Evolutionary conservation across 2,113 vertebrate genomes (phyloP), one percentile per base, ranked within the genome.

Genomic region (Canis aureus): DNA sequence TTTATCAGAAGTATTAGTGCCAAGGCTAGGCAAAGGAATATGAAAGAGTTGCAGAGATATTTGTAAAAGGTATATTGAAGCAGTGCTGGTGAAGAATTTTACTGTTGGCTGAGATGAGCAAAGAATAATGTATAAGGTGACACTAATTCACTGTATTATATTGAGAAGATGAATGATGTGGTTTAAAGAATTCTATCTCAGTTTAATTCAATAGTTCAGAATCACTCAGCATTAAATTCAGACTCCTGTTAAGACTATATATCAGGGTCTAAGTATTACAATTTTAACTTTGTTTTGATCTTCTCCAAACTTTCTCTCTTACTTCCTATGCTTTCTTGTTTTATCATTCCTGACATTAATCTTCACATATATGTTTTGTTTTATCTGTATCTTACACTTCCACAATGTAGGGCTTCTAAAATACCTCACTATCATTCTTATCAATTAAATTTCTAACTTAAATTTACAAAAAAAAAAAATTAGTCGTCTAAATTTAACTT

Each of bases 151-250:
- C 51, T 79, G 17, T 5, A 27, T 20, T 53, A 17, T 87, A 38
- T 9, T 69, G 49, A 81, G 80, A 90, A 89, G 59, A 51, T 82
- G 17, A 90, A 35, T 51, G 27, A 81, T 67, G 11, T 35, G 38
- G 32, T 8, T n/a, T 90, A 67, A 86, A 27, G 8, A 27, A 86
- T 66, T 82, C 9, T n/a, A 82, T 2, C 9, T 49, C 55, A 62
- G 17, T 89, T 90, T 86, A 86, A 38, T 57, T 57, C 49, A 93
- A 87, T 51, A 93, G 13, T 62, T 94, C n/a, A 91, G 43, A 29
- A 57, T 78, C 29, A 95, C 5, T 32, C 22, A 53, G 60, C 6
- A 43, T 71, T 91, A 66, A 87, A 79, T 91, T 79, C 20, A 59
- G 22, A 57, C 3, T 59, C 20, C 49, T 93, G 17, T 5, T 78